Evolutionary conservation across 2,888 invertebrate genomes (phyloP), one percentile per base, ranked within the genome.

Genomic region (Protophormia terraenovae): DNA sequence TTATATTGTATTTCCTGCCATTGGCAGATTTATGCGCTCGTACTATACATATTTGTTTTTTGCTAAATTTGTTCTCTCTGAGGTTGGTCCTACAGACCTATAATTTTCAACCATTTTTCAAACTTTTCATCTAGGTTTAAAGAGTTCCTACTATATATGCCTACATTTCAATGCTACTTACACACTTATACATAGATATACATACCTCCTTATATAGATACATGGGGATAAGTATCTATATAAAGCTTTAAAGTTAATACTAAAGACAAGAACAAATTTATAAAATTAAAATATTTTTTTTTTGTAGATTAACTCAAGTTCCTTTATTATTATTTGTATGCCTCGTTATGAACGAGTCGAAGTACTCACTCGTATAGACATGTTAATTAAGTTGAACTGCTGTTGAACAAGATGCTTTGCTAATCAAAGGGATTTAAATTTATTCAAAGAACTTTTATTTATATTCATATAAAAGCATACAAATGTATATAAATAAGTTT

Each of bases 331-430:
- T n/a, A n/a, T 60, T 19, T 38, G 29, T n/a, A 29, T 41, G 27
- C 3, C 27, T 55, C 29, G n/a, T 64, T 41, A 35, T 69, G 22
- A 64, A 64, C 24, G 41, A 64, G 19, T 10, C n/a, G 5, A 16
- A 27, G 27, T 27, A 41, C 29, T 27, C 27, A 32, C 35, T 58
- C 35, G 22, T 47, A 35, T 64, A 73, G 72, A 55, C 58, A 64
- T 80, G 64, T 58, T 80, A 80, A 80, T 80, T 80, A 72, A 80
- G 27, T 45, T 78, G 69, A 60, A 62, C 41, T 55, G 41, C 29
- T 58, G 27, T 41, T 38, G 22, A 60, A 27, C 41, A 45, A 58
- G 29, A 27, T 41, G 29, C 58, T 58, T 45, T 72, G 45, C 29
- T 60, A 60, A 29, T 72, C 58, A 58, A 60, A 72, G 45, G 29